Evolutionary conservation across 2,888 invertebrate species (phyloP).

Genomic region (Acleris sparsana): DNA sequence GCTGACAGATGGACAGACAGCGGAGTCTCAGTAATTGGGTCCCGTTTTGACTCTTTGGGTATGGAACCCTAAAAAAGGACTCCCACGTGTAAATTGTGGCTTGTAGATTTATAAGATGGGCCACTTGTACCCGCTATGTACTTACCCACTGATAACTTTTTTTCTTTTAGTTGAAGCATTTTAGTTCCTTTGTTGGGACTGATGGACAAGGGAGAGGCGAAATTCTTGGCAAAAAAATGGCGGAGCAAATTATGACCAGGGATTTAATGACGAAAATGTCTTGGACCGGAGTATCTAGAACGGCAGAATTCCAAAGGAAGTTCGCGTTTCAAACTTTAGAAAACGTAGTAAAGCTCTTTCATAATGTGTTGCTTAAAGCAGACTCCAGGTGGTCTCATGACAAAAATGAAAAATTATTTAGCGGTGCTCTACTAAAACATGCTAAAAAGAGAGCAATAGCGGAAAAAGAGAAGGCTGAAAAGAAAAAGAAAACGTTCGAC

Average conservation of each 20-base stretch:
- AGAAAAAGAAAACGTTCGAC: neutral
- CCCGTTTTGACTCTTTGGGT: too few species aligned
- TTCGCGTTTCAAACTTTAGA: constrained; percentile 30
- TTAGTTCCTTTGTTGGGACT: constrained; percentile 9
- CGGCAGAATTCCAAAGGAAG: constrained; percentile 24
- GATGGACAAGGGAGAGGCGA: constrained; percentile 22
- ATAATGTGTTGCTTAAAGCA: constrained; percentile 23
- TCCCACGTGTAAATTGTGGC: too few species aligned
- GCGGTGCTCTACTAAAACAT: constrained; percentile 32
- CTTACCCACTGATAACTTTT: too few species aligned
- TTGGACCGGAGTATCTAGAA: constrained; percentile 33
- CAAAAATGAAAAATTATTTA: constrained; percentile 36
- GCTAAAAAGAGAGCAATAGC: constrained; percentile 30
- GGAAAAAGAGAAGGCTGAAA: constrained; percentile 12
- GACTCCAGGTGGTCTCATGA: constrained; percentile 29
- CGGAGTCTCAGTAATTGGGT: too few species aligned
- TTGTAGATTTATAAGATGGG: too few species aligned
- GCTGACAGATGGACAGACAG: too few species aligned
- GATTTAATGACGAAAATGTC: constrained; percentile 33
- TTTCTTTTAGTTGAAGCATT: too few species aligned
- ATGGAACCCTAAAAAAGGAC: too few species aligned
- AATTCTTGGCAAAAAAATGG: constrained; percentile 32
- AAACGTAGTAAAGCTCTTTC: constrained; percentile 26
- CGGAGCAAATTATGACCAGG: constrained; percentile 29
- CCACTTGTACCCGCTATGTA: too few species aligned